Conservation (phyloP, 1,140 invertebrate genomes). For the Apis laboriosa region DNA sequence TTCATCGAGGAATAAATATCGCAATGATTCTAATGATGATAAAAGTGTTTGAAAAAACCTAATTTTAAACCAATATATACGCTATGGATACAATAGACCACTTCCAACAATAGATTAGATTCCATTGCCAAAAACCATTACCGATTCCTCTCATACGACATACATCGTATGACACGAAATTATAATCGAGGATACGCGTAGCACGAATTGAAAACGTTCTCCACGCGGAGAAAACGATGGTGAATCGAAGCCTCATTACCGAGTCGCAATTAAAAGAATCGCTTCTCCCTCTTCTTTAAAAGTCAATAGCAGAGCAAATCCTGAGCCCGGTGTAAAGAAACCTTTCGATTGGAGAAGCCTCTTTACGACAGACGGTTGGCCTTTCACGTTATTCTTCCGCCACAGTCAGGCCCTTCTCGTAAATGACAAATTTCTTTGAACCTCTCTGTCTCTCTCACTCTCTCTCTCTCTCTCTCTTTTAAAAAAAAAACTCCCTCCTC, state of each 20-base stretch:
- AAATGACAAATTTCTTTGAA: conserved; percentile 45
- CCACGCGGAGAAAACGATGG: conserved; percentile 1
- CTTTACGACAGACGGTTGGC: conserved; percentile 27
- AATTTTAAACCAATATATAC: too few species aligned
- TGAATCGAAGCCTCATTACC: conserved; percentile 26
- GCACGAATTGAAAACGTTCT: conserved; percentile 5
- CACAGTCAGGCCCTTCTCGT: conserved; percentile 17
- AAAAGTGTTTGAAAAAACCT: too few species aligned
- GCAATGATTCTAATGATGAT: too few species aligned
- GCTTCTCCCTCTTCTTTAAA: conserved; percentile 43
- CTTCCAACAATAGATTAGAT: too few species aligned
- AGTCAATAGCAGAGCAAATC: conserved; percentile 47
- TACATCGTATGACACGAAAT: not conserved
- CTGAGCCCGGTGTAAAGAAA: conserved; percentile 28
- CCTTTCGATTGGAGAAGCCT: conserved; percentile 41
- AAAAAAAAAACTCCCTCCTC: not conserved
- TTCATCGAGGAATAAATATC: too few species aligned
- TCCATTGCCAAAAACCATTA: not conserved
- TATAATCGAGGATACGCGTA: not conserved
- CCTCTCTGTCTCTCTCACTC: not conserved
- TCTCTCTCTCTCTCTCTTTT: too few species aligned
- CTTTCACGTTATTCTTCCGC: conserved; percentile 28
- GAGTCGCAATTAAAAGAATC: conserved; percentile 47
- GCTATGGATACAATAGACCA: too few species aligned
- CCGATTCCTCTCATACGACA: too few species aligned